These are phyloP conservation scores for Diaprepes abbreviatus DNA, from an alignment of 2,888 invertebrate species.

Conservation along the genomic window DNA sequence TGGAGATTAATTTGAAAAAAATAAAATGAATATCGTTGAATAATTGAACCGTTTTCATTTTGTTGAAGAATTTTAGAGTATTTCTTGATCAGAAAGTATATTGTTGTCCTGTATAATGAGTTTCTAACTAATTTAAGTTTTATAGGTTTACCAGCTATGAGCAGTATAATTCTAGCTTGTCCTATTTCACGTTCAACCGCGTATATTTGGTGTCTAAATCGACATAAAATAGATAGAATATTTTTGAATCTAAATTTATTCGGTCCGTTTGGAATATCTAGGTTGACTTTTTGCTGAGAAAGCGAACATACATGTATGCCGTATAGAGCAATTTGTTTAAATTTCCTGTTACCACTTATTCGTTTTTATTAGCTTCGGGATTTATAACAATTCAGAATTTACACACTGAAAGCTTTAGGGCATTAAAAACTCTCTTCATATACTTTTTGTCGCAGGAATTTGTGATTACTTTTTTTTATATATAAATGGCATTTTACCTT, in stretches of 20 bases:
- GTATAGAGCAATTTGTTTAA: not conserved
- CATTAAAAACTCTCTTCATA: not conserved
- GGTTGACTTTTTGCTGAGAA: not conserved
- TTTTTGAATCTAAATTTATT: not conserved
- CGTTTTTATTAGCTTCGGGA: slow-evolving; percentile 2
- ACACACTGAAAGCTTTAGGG: not conserved
- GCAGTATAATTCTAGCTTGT: too few relatives aligned
- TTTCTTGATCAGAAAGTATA: too few relatives aligned
- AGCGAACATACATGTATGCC: not conserved
- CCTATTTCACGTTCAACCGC: too few relatives aligned
- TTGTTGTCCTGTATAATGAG: too few relatives aligned
- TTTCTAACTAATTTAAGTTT: too few relatives aligned
- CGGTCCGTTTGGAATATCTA: not conserved
- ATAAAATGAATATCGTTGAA: too few relatives aligned
- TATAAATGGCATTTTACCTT: not conserved
- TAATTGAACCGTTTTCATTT: too few relatives aligned
- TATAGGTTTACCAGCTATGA: too few relatives aligned
- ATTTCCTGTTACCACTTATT: slow-evolving; percentile 10
- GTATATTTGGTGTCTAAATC: too few relatives aligned
- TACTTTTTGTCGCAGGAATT: not conserved
- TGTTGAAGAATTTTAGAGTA: too few relatives aligned
- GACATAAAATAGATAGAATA: too few relatives aligned
- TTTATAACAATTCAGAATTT: not conserved
- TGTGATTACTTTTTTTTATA: not conserved
- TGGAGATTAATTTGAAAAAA: too few relatives aligned